These are phyloP conservation scores for Hipposideros larvatus DNA, from an alignment of 2,797 vertebrate genomes.

Conservation along the genomic window DNA sequence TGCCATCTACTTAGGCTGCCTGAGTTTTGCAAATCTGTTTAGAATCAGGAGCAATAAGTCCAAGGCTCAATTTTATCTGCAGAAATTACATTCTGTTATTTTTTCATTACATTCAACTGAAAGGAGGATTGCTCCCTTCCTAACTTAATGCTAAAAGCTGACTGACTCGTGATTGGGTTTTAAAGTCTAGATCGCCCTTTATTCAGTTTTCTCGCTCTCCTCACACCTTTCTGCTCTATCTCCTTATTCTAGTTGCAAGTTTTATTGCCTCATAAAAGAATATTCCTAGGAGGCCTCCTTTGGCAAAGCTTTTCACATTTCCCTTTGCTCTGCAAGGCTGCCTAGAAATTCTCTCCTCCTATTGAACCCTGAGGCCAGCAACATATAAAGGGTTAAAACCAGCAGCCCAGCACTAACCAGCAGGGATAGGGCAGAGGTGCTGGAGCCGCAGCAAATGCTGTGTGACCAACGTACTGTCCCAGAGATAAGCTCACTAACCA, in stretches of 20 bases:
- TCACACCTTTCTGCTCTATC: not conserved
- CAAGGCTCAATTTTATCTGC: not conserved
- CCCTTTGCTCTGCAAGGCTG: not conserved
- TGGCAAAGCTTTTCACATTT: not conserved
- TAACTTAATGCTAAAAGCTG: not conserved
- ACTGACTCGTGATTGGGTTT: not conserved
- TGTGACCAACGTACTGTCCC: not conserved
- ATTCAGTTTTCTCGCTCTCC: not conserved
- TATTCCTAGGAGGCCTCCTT: not conserved
- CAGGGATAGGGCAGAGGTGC: not conserved
- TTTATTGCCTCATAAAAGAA: constrained; percentile 13
- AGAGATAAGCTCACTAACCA: not conserved
- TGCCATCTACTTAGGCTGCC: not conserved
- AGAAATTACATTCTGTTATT: constrained; percentile 55
- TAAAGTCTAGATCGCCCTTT: not conserved
- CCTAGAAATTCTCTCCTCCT: constrained; percentile 18
- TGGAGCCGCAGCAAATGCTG: not conserved
- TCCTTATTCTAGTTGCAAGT: not conserved
- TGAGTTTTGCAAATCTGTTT: constrained; percentile 4
- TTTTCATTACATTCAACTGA: not conserved
- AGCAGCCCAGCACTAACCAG: not conserved
- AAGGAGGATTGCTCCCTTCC: constrained; percentile 39
- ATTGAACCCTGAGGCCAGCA: not conserved
- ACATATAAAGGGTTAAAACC: not conserved
- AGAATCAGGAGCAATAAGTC: not conserved